Conservation (phyloP, 1,140 invertebrate species). For the Cyclina sinensis region DNA sequence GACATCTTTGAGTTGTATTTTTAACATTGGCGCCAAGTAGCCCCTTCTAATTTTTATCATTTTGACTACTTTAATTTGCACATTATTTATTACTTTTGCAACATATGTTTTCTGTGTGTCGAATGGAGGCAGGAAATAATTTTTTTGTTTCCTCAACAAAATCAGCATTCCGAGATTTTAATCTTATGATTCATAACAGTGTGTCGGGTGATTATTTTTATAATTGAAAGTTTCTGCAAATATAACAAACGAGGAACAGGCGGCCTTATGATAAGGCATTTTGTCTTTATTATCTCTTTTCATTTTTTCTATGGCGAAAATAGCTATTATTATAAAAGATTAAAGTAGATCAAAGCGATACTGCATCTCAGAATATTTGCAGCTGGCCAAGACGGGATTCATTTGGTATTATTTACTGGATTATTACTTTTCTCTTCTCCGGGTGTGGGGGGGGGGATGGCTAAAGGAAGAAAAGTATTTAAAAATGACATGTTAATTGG, state of each 20-base stretch:
- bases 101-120: slow-evolving; percentile 65
- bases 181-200: slow-evolving; percentile 67
- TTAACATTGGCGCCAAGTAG: background rate
- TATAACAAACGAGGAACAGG: slow-evolving; percentile 67
- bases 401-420: no score
- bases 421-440: no score
- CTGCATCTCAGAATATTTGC: slow-evolving; percentile 1
- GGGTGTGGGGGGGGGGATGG: no score
- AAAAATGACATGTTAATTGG: no score
- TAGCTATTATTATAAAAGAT: slow-evolving; percentile 46
- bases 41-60: background rate
- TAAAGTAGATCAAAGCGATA: slow-evolving; percentile 25
- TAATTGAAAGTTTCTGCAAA: slow-evolving; percentile 69
- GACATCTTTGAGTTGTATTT: background rate
- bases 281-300: slow-evolving; percentile 62
- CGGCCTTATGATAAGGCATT: slow-evolving; percentile 64
- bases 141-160: slow-evolving; percentile 64
- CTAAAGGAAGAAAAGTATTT: no score
- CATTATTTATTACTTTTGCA: slow-evolving; percentile 64
- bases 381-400: slow-evolving; percentile 8
- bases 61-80: slow-evolving; percentile 45
- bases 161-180: slow-evolving; percentile 68
- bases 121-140: slow-evolving; percentile 55
- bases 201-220: slow-evolving; percentile 61
- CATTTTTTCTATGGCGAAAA: slow-evolving; percentile 52